Evolutionary conservation across 2,888 invertebrate genomes (phyloP), one percentile per base, ranked within the genome.

Genomic region (Agonopterix heracliana): DNA sequence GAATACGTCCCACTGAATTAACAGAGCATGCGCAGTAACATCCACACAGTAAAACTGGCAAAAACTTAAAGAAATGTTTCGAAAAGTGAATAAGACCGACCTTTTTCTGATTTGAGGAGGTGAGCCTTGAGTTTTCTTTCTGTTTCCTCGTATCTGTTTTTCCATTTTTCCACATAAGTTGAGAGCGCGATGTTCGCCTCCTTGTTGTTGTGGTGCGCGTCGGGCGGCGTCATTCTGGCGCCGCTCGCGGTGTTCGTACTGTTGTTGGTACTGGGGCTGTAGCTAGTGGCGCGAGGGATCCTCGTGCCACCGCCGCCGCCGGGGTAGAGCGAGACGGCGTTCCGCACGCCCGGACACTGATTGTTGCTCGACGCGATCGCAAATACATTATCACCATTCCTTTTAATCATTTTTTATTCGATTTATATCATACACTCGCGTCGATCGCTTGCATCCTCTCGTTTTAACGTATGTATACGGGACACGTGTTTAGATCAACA

Each of bases 61-160:
- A 65, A 68, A 71, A 70, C 64, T 26, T 26, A 26, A 26, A 26
- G 26, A 26, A 26, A 7, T 26, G 5, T 26, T 26, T 3, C 7
- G 7, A 67, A 48, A 14, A 53, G 59, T 41, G 41, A 13, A 11
- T 63, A 61, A 61, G 57, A 83, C 90, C 89, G 75, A 94, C 94
- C 91, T 89, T 92, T 92, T 86, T 94, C 94, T 54, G 91, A 90
- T 76, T 93, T 92, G 56, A 91, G 90, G 46, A 93, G 87, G 61
- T 93, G 78, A 45, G 89, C 74, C 76, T 93, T 93, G 74, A 93
- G 89, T 73, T 90, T 91, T 64, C 91, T 90, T 72, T 94, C 94
- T 5, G 91, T 89, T 43, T 94, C 94, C 64, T 94, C 93, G 73
- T 90, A 93, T 81, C 91, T 92, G 56, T 78, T 85, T 81, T 91